These are phyloP conservation scores for Mormyrops boulengeri DNA, from an alignment of 2,797 vertebrate genomes.

Conservation along the genomic window DNA sequence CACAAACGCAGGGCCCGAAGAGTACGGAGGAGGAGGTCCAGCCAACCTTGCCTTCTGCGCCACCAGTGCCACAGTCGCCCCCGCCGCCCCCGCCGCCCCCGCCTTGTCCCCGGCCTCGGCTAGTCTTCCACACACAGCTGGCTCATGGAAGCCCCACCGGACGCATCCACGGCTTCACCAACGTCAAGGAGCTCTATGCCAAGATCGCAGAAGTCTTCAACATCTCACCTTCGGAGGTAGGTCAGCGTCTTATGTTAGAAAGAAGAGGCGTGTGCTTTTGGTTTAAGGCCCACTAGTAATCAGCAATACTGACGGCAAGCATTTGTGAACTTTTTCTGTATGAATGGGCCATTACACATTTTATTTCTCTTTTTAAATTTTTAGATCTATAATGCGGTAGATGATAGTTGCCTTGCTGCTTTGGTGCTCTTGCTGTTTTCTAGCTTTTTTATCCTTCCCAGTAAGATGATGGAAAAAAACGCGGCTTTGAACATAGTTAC, in stretches of 20 bases:
- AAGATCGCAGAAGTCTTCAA: slow-evolving; percentile 92
- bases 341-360: neutral
- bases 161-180: slow-evolving; percentile 90
- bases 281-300: neutral
- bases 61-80: slow-evolving; percentile 47
- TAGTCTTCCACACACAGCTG: slow-evolving; percentile 94
- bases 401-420: too few relatives aligned
- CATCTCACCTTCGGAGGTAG: slow-evolving; percentile 91
- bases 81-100: slow-evolving; percentile 56
- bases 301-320: too few relatives aligned
- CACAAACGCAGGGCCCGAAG: slow-evolving; percentile 45
- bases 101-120: slow-evolving; percentile 67
- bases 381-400: neutral
- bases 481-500: neutral
- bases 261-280: neutral
- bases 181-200: slow-evolving; percentile 89
- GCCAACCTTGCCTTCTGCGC: slow-evolving; percentile 35
- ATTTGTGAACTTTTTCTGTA: neutral
- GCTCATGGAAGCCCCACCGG: slow-evolving; percentile 91
- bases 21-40: slow-evolving; percentile 42
- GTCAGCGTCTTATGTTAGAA: neutral
- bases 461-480: neutral
- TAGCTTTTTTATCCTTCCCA: neutral
- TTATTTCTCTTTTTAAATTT: neutral
- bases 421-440: neutral